A percentile compares a stretch with the other conserved stretches of the same genome.
phyloP scores from a whole-genome alignment of 2,113 vertebrate species.

The Serilophus lunatus region DNA sequence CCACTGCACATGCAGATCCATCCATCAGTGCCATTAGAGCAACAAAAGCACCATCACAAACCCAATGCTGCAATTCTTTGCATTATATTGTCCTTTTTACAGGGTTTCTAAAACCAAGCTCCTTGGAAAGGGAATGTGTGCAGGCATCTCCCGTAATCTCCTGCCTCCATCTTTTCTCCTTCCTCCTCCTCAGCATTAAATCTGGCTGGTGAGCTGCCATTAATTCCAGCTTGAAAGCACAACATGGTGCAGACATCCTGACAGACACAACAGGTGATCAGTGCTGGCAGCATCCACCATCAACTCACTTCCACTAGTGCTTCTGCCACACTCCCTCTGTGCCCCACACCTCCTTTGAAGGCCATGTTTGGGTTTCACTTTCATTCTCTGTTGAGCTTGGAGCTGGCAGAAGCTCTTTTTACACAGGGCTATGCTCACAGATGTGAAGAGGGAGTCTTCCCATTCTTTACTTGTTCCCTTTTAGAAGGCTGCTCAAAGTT shows the following conservation, averaged over 20 bases:
- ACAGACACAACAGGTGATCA: not conserved
- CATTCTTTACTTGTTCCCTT: not conserved
- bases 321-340: not conserved
- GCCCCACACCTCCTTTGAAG: not conserved
- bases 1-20: rapidly evolving
- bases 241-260: rapidly evolving
- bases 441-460: not conserved
- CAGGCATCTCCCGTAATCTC: not conserved
- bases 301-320: not conserved
- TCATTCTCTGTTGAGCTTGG: not conserved
- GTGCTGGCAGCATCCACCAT: not conserved
- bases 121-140: not conserved
- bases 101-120: not conserved
- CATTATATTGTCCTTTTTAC: not conserved
- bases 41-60: not conserved
- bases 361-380: not conserved
- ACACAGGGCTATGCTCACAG: not conserved
- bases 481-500: not conserved
- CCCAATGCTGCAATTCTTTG: not conserved
- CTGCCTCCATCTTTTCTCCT: not conserved
- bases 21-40: rapidly evolving
- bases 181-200: not conserved
- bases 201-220: not conserved
- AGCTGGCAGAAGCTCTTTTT: not conserved
- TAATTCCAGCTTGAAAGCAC: not conserved